A percentile compares a stretch with the other conserved stretches of the same genome.
phyloP scores from a whole-genome alignment of 2,113 vertebrate species.

The Scatophagus argus region DNA sequence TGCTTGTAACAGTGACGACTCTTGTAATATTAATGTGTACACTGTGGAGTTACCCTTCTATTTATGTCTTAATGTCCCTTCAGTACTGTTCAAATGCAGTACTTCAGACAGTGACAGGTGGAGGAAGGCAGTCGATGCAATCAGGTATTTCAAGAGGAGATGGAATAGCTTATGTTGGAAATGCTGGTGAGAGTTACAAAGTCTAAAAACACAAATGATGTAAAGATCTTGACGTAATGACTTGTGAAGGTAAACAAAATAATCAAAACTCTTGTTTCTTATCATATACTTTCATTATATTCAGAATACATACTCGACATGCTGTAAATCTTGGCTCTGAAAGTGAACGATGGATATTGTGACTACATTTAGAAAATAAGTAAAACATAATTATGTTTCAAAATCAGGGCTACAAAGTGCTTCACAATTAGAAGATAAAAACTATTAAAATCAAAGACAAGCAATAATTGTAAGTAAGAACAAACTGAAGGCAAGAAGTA shows the following conservation, averaged over 20 bases:
- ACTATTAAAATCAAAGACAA: neutral
- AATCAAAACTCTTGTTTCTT: neutral
- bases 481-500: neutral
- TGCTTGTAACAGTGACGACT: constrained; percentile 32
- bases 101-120: neutral
- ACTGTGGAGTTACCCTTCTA: constrained; percentile 23
- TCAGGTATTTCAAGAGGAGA: neutral
- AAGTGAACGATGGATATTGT: neutral
- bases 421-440: neutral
- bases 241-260: neutral
- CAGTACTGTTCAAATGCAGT: neutral
- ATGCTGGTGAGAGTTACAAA: neutral
- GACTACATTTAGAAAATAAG: neutral
- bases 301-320: neutral
- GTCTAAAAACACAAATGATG: neutral
- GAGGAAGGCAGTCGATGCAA: neutral
- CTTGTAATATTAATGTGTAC: constrained; percentile 58
- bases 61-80: constrained; percentile 9
- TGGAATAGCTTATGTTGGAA: neutral
- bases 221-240: neutral
- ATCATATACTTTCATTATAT: neutral
- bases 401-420: neutral
- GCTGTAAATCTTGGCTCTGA: neutral
- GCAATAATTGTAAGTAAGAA: too few relatives aligned
- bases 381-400: too few relatives aligned